Evolutionary conservation across 2,888 invertebrate species (phyloP).

Genomic region (Ormyrus pomaceus): DNA sequence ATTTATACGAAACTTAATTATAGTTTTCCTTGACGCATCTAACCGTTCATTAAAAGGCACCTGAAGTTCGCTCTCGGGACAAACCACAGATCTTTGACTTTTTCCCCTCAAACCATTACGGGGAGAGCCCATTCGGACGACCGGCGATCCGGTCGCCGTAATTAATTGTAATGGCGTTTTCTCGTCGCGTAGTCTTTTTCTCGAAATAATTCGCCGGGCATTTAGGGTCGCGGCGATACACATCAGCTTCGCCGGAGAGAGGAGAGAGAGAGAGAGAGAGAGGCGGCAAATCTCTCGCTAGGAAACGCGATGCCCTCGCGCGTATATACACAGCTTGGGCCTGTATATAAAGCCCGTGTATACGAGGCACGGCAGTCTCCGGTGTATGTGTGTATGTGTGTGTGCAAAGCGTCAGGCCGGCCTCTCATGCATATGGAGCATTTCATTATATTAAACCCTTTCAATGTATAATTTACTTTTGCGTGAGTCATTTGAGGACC

Average conservation of each 20-base stretch:
- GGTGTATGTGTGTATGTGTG: conserved; percentile 10
- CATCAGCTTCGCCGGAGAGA: neutral
- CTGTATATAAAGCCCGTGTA: neutral
- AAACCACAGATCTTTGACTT: neutral
- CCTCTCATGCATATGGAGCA: conserved; percentile 81
- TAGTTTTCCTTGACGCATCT: no score
- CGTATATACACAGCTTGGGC: conserved; percentile 4
- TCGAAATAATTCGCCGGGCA: conserved; percentile 10
- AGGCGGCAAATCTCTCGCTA: conserved; percentile 36
- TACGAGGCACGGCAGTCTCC: no score
- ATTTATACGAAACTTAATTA: no score
- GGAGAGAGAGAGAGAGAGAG: no score
- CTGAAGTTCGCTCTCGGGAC: neutral
- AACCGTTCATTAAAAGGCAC: no score
- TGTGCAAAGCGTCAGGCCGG: conserved; percentile 60
- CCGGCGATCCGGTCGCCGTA: neutral
- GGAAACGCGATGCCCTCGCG: neutral
- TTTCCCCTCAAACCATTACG: conserved; percentile 1
- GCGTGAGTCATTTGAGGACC: conserved; percentile 80
- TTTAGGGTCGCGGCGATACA: conserved; percentile 35
- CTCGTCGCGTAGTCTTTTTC: conserved; percentile 1
- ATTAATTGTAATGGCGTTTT: conserved; percentile 42
- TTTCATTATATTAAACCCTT: conserved; percentile 82
- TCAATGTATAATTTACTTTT: conserved; percentile 83
- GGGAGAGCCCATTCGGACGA: neutral